These are phyloP conservation scores for Cactoblastis cactorum DNA, from an alignment of 2,888 invertebrate genomes.

Conservation along the genomic window DNA sequence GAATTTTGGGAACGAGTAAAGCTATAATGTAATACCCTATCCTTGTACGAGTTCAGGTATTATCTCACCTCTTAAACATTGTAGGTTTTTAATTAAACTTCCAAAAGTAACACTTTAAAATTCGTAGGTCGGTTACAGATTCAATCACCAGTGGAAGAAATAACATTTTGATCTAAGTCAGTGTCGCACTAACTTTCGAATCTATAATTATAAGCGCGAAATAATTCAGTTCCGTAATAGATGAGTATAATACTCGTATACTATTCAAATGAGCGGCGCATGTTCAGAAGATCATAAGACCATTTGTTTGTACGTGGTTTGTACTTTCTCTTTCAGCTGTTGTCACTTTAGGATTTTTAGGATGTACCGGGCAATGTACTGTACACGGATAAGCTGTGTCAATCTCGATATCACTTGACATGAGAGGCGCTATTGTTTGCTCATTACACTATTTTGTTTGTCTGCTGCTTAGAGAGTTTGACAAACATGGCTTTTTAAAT, in stretches of 20 bases:
- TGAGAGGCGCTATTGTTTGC: slow-evolving; percentile 10
- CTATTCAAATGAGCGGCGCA: not conserved
- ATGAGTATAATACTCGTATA: not conserved
- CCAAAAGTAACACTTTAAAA: no score
- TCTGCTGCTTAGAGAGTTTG: not conserved
- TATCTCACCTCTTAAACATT: no score
- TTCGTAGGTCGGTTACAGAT: no score
- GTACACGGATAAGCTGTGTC: slow-evolving; percentile 19
- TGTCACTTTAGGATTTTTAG: slow-evolving; percentile 44
- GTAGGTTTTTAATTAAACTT: no score
- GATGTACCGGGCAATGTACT: slow-evolving; percentile 27
- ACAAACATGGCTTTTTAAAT: not conserved
- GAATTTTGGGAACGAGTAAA: no score
- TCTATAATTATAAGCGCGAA: not conserved
- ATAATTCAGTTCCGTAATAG: not conserved
- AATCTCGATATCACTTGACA: slow-evolving; percentile 36
- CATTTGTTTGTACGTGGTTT: no score
- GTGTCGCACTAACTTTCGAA: not conserved
- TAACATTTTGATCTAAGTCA: no score
- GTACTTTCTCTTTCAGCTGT: slow-evolving; percentile 60
- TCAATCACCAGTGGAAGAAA: no score
- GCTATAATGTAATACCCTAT: no score
- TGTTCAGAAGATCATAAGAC: no score
- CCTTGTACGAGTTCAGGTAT: no score
- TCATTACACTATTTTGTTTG: not conserved